Conservation (phyloP, 2,113 vertebrate species). For the Collichthys lucidus region DNA sequence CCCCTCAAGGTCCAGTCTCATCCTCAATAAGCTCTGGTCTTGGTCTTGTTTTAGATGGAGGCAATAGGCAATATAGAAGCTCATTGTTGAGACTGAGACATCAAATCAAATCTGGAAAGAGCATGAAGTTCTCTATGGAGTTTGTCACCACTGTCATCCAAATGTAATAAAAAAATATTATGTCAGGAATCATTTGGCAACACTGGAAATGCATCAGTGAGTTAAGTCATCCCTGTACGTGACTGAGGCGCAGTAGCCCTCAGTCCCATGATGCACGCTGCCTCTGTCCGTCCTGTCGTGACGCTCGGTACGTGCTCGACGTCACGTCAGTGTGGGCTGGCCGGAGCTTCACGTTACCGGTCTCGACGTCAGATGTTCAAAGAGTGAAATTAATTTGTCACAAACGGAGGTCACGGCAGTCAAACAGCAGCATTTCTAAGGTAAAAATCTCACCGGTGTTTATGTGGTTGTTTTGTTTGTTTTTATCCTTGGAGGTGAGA, state of each 20-base stretch:
- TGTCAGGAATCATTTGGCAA: no score
- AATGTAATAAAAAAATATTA: neutral
- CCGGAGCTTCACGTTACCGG: neutral
- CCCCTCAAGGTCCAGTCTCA: no score
- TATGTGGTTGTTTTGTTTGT: no score
- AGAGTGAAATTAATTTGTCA: neutral
- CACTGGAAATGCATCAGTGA: neutral
- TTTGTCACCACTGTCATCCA: neutral
- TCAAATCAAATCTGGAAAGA: neutral
- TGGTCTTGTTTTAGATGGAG: no score
- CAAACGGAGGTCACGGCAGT: neutral
- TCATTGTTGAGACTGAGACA: neutral
- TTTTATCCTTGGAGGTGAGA: neutral
- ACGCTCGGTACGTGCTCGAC: neutral
- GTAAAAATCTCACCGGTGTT: neutral
- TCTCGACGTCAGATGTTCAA: neutral
- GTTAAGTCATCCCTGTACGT: constrained; percentile 16
- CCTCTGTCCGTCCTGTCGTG: neutral
- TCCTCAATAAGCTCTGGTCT: no score
- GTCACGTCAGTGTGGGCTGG: neutral
- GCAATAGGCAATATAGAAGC: neutral
- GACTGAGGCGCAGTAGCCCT: neutral
- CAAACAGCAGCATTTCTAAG: neutral
- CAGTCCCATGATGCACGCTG: neutral
- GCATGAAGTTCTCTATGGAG: no score